phyloP scores from a whole-genome alignment of 2,797 vertebrate genomes.

The Rhinoraja longicauda region DNA sequence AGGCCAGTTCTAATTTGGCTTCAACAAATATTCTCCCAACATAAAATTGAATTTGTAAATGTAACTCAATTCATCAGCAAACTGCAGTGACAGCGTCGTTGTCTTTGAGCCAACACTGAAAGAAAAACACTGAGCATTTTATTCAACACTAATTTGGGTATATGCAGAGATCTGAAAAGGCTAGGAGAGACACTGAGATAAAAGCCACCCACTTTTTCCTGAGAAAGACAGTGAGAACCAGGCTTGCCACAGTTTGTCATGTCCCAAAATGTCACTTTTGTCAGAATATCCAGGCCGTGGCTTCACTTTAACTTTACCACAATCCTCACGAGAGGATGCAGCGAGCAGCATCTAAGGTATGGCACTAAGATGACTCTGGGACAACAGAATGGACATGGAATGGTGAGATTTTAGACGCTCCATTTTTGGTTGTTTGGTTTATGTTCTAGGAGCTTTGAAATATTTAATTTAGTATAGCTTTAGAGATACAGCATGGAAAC shows the following conservation, averaged over 20 bases:
- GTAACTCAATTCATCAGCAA: background rate
- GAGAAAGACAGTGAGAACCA: background rate
- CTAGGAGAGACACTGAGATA: background rate
- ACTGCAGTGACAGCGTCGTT: no score
- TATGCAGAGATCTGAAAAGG: background rate
- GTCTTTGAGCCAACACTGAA: background rate
- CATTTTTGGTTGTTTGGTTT: background rate
- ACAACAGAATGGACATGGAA: background rate
- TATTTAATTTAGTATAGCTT: no score
- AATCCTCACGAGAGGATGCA: background rate
- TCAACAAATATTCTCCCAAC: background rate
- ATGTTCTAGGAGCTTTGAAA: background rate
- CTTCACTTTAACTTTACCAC: background rate
- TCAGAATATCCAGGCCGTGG: background rate
- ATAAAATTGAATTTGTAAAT: constrained; percentile 6
- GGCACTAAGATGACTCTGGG: background rate
- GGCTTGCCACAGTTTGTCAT: background rate
- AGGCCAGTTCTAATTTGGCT: background rate
- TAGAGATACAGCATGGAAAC: no score
- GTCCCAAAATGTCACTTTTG: background rate
- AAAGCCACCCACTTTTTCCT: background rate
- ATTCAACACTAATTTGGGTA: background rate
- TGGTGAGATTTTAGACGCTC: background rate
- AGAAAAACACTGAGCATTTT: background rate
- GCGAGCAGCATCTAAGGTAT: background rate